phyloP scores from a whole-genome alignment of 2,797 vertebrate species.

The Morus bassanus region DNA sequence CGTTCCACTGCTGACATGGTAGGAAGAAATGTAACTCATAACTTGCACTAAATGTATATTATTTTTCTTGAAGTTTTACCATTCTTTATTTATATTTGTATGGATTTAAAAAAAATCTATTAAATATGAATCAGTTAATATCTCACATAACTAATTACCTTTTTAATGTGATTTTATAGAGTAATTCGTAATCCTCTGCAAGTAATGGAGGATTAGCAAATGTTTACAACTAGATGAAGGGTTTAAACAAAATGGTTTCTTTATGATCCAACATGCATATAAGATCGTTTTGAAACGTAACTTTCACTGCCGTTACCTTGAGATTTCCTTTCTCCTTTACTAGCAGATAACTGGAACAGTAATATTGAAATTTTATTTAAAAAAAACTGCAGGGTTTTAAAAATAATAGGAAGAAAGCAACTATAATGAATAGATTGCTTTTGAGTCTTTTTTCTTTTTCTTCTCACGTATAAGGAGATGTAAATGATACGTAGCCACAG shows the following conservation, averaged over 20 bases:
- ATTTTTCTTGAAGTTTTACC: constrained; percentile 79
- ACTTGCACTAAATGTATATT: constrained; percentile 85
- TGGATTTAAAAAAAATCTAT: constrained; percentile 73
- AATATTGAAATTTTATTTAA: not conserved
- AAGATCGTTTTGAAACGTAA: constrained; percentile 10
- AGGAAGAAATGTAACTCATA: constrained; percentile 77
- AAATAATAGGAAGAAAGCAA: not conserved
- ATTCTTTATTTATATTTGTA: constrained; percentile 85
- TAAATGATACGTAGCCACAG: not conserved
- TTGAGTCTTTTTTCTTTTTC: not conserved
- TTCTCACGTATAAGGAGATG: not conserved
- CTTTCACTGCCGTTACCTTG: constrained; percentile 69
- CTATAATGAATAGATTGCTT: not conserved
- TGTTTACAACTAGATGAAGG: constrained; percentile 71
- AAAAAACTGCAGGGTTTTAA: constrained; percentile 24
- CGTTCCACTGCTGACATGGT: constrained; percentile 74
- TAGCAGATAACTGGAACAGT: constrained; percentile 55
- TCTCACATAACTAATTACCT: constrained; percentile 75
- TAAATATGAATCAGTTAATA: constrained; percentile 77
- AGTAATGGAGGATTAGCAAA: constrained; percentile 61
- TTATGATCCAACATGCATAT: constrained; percentile 19
- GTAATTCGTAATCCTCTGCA: constrained; percentile 71
- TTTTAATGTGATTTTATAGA: constrained; percentile 81
- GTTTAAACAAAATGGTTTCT: constrained; percentile 61
- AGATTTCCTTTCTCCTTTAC: constrained; percentile 42